A percentile compares a stretch with the other conserved stretches of the same genome.
Evolutionary conservation across 2,113 vertebrate species (phyloP).

Genomic region (Scortum barcoo): DNA sequence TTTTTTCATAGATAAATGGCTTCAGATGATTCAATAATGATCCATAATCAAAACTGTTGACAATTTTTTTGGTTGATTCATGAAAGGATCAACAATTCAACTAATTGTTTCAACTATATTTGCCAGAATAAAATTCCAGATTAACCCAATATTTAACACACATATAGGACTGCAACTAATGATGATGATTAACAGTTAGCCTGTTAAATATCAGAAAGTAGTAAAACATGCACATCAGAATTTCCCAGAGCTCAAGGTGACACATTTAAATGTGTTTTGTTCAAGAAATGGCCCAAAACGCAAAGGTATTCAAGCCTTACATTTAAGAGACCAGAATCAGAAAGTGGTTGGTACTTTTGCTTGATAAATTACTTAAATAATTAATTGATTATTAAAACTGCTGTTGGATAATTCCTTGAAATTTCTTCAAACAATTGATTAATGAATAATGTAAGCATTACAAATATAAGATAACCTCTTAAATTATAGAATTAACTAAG

Average conservation of each 20-base stretch:
- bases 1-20: background rate
- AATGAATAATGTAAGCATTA: background rate
- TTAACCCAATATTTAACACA: background rate
- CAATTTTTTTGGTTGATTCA: background rate
- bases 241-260: background rate
- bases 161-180: background rate
- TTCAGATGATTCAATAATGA: background rate
- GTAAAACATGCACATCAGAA: background rate
- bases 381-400: background rate
- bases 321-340: background rate
- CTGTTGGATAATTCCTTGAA: background rate
- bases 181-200: background rate
- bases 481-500: background rate
- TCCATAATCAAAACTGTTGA: background rate
- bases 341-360: background rate
- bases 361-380: background rate
- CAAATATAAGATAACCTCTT: background rate
- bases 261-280: background rate
- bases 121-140: background rate
- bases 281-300: background rate
- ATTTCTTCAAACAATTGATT: background rate
- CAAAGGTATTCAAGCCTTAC: background rate
- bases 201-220: background rate
- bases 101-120: background rate
- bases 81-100: too few species aligned